phyloP scores from a whole-genome alignment of 2,888 invertebrate species.

The Tricholauxania praeusta region DNA sequence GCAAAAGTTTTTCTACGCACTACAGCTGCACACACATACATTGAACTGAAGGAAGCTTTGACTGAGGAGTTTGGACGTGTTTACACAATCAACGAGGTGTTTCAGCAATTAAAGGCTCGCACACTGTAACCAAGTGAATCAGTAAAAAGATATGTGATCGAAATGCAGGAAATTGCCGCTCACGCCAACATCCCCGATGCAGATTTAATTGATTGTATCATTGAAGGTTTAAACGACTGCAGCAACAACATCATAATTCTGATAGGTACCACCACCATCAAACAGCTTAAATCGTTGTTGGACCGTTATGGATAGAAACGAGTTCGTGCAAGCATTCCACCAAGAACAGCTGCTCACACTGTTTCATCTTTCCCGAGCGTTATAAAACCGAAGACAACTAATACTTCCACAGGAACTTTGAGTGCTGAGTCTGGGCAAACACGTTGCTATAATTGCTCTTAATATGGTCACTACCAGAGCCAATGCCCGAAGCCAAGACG shows the following conservation, averaged over 20 bases:
- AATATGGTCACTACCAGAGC: slow-evolving; percentile 37
- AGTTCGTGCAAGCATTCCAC: neutral
- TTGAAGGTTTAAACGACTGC: slow-evolving; percentile 32
- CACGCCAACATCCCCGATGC: slow-evolving; percentile 30
- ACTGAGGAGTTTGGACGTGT: slow-evolving; percentile 29
- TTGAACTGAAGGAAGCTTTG: slow-evolving; percentile 15
- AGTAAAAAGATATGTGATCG: slow-evolving; percentile 32
- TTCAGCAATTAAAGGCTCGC: slow-evolving; percentile 24
- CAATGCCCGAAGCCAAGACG: slow-evolving; percentile 31
- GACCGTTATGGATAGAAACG: slow-evolving; percentile 37
- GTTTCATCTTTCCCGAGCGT: too few species aligned
- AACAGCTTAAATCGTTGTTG: slow-evolving; percentile 20
- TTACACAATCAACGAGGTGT: slow-evolving; percentile 29
- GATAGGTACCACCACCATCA: slow-evolving; percentile 25
- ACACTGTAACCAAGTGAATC: slow-evolving; percentile 27
- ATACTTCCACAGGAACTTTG: too few species aligned
- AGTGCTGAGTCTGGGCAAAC: neutral
- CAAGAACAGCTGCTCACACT: slow-evolving; percentile 14
- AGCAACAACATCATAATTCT: slow-evolving; percentile 38
- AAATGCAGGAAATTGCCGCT: slow-evolving; percentile 38
- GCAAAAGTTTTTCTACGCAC: slow-evolving; percentile 26
- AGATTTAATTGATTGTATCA: slow-evolving; percentile 32
- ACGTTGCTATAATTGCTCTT: slow-evolving; percentile 32
- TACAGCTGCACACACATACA: slow-evolving; percentile 22
- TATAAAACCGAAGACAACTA: too few species aligned